These are phyloP conservation scores for Coronaproctus castanopsis DNA, from an alignment of 2,888 invertebrate species.

Conservation along the genomic window DNA sequence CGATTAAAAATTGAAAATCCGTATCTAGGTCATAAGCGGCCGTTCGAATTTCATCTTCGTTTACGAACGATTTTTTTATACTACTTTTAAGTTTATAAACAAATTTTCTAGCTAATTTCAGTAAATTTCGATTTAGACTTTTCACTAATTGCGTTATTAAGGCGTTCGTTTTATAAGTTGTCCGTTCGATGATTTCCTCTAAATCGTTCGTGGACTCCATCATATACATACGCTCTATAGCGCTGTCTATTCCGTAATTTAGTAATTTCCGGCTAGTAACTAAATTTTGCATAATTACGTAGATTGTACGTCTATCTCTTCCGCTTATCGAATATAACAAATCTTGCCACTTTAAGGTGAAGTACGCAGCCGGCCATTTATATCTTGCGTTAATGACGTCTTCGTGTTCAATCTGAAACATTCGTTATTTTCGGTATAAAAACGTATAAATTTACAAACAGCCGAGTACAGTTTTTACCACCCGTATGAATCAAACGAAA, in stretches of 20 bases:
- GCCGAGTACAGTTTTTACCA: too few species aligned
- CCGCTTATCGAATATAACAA: neutral
- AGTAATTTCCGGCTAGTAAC: neutral
- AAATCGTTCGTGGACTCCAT: neutral
- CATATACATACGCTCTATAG: neutral
- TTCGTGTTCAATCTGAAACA: neutral
- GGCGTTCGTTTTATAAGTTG: neutral
- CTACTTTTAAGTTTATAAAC: too few species aligned
- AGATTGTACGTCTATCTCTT: neutral
- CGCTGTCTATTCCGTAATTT: neutral
- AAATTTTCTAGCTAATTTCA: too few species aligned
- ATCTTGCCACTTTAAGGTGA: neutral
- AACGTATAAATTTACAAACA: too few species aligned
- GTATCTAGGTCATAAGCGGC: too few species aligned
- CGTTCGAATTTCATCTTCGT: too few species aligned
- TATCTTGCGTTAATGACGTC: neutral
- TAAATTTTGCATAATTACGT: neutral
- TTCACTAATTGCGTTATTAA: neutral
- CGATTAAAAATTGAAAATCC: too few species aligned
- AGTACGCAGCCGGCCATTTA: neutral
- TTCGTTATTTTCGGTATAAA: too few species aligned
- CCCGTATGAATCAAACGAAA: too few species aligned
- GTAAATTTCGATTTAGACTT: too few species aligned
- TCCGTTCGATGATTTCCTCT: neutral
- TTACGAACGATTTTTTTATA: too few species aligned